Evolutionary conservation across 2,888 invertebrate species (phyloP).

Genomic region (Meiosimyza platycephala): DNA sequence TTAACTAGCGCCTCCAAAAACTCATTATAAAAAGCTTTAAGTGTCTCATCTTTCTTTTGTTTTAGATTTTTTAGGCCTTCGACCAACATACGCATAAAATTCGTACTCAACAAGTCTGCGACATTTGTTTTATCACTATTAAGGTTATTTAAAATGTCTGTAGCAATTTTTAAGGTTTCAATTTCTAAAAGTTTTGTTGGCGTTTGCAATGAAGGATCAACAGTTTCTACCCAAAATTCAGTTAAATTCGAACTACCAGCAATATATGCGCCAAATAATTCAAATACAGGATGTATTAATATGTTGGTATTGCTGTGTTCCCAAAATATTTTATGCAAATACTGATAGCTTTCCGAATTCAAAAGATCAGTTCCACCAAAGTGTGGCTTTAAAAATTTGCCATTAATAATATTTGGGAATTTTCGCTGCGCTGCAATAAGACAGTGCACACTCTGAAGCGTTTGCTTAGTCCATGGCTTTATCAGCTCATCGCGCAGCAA

Average conservation of each 20-base stretch:
- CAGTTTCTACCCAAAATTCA: slow-evolving; percentile 72
- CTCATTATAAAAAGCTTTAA: slow-evolving; percentile 66
- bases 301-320: slow-evolving; percentile 66
- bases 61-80: slow-evolving; percentile 72
- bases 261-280: slow-evolving; percentile 71
- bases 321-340: slow-evolving; percentile 73
- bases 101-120: slow-evolving; percentile 73
- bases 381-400: slow-evolving; percentile 70
- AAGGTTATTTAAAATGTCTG: slow-evolving; percentile 67
- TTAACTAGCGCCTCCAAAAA: slow-evolving; percentile 69
- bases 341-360: slow-evolving; percentile 71
- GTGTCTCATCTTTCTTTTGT: slow-evolving; percentile 52
- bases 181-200: slow-evolving; percentile 73
- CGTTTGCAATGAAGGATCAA: slow-evolving; percentile 68
- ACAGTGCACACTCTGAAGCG: slow-evolving; percentile 75
- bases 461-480: slow-evolving; percentile 74
- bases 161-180: slow-evolving; percentile 72
- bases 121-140: slow-evolving; percentile 65
- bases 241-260: slow-evolving; percentile 69
- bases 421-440: slow-evolving; percentile 68
- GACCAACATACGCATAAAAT: slow-evolving; percentile 75
- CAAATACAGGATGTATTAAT: slow-evolving; percentile 75
- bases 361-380: slow-evolving; percentile 72
- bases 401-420: slow-evolving; percentile 69
- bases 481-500: slow-evolving; percentile 72